These are phyloP conservation scores for Helicolenus hilgendorfi DNA, from an alignment of 2,797 vertebrate species.

Conservation along the genomic window DNA sequence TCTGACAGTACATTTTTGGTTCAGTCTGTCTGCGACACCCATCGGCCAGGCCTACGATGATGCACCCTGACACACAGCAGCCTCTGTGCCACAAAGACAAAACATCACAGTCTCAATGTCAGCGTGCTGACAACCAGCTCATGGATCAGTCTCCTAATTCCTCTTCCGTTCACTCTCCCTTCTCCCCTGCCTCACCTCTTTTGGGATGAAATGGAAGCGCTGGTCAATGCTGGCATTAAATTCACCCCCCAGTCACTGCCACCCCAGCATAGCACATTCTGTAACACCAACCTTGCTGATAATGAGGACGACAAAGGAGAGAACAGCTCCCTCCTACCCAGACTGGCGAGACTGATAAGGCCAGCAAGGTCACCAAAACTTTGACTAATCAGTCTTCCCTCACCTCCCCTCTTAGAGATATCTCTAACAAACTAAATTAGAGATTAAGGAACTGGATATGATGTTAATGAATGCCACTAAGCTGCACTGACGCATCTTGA, in stretches of 20 bases:
- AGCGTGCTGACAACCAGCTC: slow-evolving; percentile 3
- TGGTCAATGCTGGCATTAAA: neutral
- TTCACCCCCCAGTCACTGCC: neutral
- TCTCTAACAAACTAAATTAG: neutral
- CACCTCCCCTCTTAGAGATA: neutral
- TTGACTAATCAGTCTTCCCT: neutral
- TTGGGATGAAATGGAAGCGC: neutral
- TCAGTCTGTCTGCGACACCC: neutral
- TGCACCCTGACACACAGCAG: slow-evolving; percentile 1
- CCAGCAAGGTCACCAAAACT: neutral
- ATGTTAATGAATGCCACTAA: neutral
- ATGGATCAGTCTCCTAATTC: slow-evolving; percentile 13
- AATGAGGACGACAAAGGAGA: neutral
- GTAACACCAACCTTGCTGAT: neutral
- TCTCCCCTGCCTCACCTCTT: neutral
- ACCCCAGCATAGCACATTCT: neutral
- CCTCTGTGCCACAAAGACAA: neutral
- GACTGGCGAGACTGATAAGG: neutral
- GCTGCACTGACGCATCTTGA: neutral
- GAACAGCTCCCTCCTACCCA: neutral
- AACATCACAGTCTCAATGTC: slow-evolving; percentile 15
- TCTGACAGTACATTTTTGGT: neutral
- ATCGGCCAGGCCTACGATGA: neutral
- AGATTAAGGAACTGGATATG: neutral
- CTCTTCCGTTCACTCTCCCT: neutral